A percentile compares a stretch with the other conserved stretches of the same genome.
Evolutionary conservation across 2,888 invertebrate species (phyloP).

Genomic region (Oscheius sp.): DNA sequence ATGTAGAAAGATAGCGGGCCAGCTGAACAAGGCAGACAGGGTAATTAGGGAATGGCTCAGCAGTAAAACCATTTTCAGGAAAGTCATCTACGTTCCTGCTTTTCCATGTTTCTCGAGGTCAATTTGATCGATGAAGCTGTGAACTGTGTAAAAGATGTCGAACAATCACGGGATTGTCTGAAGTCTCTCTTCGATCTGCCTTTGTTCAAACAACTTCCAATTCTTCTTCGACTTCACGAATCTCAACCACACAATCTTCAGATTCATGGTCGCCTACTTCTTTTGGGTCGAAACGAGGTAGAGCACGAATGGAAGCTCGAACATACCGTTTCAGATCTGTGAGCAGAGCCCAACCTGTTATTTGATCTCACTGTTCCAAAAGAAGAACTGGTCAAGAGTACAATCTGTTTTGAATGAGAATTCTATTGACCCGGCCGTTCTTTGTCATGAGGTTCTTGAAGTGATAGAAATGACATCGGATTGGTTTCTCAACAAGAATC

Average conservation of each 20-base stretch:
- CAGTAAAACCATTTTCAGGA: not conserved
- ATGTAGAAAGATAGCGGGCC: not conserved
- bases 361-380: constrained; percentile 3
- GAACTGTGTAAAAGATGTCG: not conserved
- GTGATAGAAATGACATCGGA: constrained; percentile 15
- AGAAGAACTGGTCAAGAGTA: not conserved
- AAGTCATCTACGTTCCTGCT: not conserved
- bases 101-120: not conserved
- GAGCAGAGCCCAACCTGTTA: not conserved
- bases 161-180: not conserved
- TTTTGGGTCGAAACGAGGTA: constrained; percentile 12
- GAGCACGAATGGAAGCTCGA: not conserved
- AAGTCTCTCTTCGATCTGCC: constrained; percentile 6
- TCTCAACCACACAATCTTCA: not conserved
- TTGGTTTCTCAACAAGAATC: not conserved
- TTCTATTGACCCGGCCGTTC: not conserved
- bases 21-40: not conserved
- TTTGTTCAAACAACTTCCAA: constrained; percentile 6
- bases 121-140: constrained; percentile 18
- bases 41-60: not conserved
- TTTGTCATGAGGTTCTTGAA: constrained; percentile 5
- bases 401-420: too few species aligned
- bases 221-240: constrained; percentile 4
- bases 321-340: constrained; percentile 4
- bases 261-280: constrained; percentile 10